A percentile compares a stretch with the other conserved stretches of the same genome.
Conservation (phyloP, 2,888 invertebrate species). For the Notocelia uddmanniana region DNA sequence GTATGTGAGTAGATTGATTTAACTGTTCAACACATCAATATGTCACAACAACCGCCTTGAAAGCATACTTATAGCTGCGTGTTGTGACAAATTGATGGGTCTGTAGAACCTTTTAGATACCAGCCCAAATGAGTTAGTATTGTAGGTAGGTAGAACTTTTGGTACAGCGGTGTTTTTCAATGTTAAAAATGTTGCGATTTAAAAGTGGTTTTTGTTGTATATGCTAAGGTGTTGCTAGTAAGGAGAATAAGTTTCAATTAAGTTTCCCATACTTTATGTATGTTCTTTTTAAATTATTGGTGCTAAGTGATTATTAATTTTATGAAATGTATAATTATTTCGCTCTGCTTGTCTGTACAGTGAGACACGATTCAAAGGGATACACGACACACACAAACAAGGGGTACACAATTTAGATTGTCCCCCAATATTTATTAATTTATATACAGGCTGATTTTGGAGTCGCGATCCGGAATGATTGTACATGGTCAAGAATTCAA, state of each 20-base stretch:
- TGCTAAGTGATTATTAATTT: constrained; percentile 43
- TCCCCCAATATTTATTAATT: too few relatives aligned
- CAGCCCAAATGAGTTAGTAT: constrained; percentile 14
- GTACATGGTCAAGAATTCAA: too few relatives aligned
- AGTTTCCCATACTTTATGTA: constrained; percentile 45
- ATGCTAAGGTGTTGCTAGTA: constrained; percentile 45
- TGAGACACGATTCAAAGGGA: background rate
- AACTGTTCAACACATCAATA: too few relatives aligned
- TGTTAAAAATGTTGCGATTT: constrained; percentile 42
- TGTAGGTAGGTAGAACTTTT: constrained; percentile 43
- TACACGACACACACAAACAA: too few relatives aligned
- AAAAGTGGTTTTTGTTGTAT: constrained; percentile 43
- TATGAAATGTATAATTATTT: constrained; percentile 35
- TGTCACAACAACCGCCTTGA: too few relatives aligned
- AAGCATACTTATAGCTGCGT: too few relatives aligned
- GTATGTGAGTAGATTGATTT: too few relatives aligned
- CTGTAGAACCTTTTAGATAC: too few relatives aligned
- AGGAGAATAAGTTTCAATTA: constrained; percentile 38
- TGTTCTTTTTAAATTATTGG: constrained; percentile 42
- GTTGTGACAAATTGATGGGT: too few relatives aligned
- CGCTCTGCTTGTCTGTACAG: constrained; percentile 20
- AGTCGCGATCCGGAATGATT: too few relatives aligned
- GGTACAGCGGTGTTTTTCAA: constrained; percentile 42
- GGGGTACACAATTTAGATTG: too few relatives aligned
- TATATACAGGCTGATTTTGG: too few relatives aligned